A percentile compares a stretch with the other conserved stretches of the same genome.
These are phyloP conservation scores for Macropodus opercularis DNA, from an alignment of 2,797 vertebrate genomes.

Conservation along the genomic window DNA sequence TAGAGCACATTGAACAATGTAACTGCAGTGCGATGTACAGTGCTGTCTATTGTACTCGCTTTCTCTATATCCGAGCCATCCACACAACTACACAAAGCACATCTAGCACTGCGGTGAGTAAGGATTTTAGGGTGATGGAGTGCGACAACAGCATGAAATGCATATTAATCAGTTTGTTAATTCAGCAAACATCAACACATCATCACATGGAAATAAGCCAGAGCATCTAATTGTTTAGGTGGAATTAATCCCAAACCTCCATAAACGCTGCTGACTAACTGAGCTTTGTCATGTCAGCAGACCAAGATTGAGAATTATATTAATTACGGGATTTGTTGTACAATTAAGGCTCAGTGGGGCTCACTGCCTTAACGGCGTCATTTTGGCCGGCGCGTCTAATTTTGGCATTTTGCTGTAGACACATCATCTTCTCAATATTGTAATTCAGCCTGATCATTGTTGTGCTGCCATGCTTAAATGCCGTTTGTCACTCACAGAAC, in stretches of 20 bases:
- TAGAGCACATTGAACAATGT: background rate
- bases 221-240: constrained; percentile 25
- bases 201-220: constrained; percentile 39
- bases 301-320: constrained; percentile 14
- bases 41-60: no score
- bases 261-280: constrained; percentile 38
- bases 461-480: constrained; percentile 51
- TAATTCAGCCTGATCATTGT: constrained; percentile 12
- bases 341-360: background rate
- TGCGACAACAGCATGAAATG: constrained; percentile 30
- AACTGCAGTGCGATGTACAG: background rate
- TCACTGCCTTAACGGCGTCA: background rate
- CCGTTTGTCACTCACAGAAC: constrained; percentile 52
- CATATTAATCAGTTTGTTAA: constrained; percentile 45
- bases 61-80: background rate
- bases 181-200: constrained; percentile 36
- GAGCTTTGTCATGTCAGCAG: constrained; percentile 8
- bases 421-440: constrained; percentile 10
- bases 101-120: background rate
- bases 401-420: constrained; percentile 6
- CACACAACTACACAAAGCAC: background rate
- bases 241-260: constrained; percentile 43
- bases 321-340: constrained; percentile 2
- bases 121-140: constrained; percentile 15
- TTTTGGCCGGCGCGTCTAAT: background rate